Conservation (phyloP, 2,113 vertebrate species). For the Rhinogobius similis region DNA sequence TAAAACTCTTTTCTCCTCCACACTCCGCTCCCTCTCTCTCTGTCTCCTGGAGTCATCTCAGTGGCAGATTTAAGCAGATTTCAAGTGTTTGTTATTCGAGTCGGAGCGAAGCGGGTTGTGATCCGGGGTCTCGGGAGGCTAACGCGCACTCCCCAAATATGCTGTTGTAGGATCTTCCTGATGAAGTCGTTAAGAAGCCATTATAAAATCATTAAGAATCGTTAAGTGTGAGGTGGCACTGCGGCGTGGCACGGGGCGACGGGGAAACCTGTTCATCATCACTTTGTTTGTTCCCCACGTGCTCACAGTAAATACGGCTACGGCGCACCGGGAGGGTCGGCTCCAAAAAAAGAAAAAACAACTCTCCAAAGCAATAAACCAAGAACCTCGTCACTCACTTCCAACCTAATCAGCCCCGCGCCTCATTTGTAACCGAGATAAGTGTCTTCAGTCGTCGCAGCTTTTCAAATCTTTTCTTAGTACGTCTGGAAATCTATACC, state of each 20-base stretch:
- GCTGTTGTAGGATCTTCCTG: slow-evolving; percentile 77
- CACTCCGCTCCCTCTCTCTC: slow-evolving; percentile 51
- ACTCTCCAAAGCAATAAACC: slow-evolving; percentile 68
- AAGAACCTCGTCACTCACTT: slow-evolving; percentile 49
- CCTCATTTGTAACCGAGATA: slow-evolving; percentile 48
- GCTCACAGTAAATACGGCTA: slow-evolving; percentile 75
- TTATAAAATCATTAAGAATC: slow-evolving; percentile 84
- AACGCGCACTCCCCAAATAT: slow-evolving; percentile 68
- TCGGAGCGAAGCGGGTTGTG: slow-evolving; percentile 55
- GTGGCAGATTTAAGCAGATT: slow-evolving; percentile 68
- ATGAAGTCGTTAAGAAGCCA: slow-evolving; percentile 83
- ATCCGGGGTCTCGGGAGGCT: slow-evolving; percentile 65
- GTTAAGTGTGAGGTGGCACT: slow-evolving; percentile 79
- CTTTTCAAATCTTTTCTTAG: not conserved
- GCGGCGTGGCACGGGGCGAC: slow-evolving; percentile 62
- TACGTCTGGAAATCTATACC: not conserved
- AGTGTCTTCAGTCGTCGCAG: slow-evolving; percentile 5
- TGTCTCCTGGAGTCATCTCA: slow-evolving; percentile 44
- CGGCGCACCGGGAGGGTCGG: slow-evolving; percentile 65
- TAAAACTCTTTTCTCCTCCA: not conserved
- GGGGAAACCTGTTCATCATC: slow-evolving; percentile 80
- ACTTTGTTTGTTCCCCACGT: slow-evolving; percentile 79
- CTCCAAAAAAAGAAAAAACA: slow-evolving; percentile 36
- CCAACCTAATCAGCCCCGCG: slow-evolving; percentile 59
- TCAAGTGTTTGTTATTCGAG: slow-evolving; percentile 61